These are phyloP conservation scores for Nasonia oneida DNA, from an alignment of 2,888 invertebrate genomes.

Conservation along the genomic window DNA sequence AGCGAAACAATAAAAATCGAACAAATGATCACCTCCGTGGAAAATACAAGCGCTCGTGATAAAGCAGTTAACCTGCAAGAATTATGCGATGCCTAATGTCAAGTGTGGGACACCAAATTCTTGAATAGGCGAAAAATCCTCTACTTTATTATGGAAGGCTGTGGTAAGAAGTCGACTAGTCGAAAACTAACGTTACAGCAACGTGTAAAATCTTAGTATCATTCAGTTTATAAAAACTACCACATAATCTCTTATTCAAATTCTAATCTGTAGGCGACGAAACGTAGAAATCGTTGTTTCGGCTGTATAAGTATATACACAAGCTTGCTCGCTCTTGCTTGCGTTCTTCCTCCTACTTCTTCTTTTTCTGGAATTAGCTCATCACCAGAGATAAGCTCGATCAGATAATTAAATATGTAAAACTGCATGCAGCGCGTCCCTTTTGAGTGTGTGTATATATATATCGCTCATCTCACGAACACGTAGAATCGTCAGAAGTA, in stretches of 20 bases:
- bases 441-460: background rate
- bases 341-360: background rate
- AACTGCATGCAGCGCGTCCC: background rate
- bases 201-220: background rate
- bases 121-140: no score
- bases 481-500: background rate
- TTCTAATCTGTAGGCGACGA: background rate
- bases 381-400: background rate
- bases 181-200: background rate
- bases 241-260: background rate
- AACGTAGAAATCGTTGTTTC: background rate
- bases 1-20: background rate
- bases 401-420: background rate
- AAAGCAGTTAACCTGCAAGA: no score
- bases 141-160: background rate
- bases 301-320: background rate
- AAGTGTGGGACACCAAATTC: no score
- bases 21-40: background rate
- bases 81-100: no score
- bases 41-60: background rate
- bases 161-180: background rate
- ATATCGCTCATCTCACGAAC: background rate
- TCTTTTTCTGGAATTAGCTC: background rate
- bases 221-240: background rate
- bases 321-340: background rate